Conservation (phyloP, 2,888 invertebrate species). For the Leucoptera coffeella region DNA sequence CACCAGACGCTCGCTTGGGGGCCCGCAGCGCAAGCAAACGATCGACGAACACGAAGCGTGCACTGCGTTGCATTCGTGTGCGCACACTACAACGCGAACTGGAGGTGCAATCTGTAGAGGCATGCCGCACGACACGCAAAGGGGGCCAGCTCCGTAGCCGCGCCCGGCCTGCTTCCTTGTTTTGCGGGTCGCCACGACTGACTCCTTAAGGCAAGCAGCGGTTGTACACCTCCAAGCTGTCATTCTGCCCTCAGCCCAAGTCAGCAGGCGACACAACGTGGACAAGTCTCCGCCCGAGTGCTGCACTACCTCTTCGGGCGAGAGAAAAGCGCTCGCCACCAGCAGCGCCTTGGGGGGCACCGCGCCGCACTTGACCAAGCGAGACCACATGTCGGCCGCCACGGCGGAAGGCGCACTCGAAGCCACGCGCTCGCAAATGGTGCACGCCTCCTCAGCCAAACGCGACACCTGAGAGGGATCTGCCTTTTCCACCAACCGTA, state of each 20-base stretch:
- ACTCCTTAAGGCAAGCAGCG: too few relatives aligned
- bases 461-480: constrained; percentile 9
- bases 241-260: too few relatives aligned
- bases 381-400: constrained; percentile 21
- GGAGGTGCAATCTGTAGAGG: constrained; percentile 13
- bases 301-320: constrained; percentile 17
- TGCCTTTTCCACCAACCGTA: constrained; percentile 13
- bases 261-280: too few relatives aligned
- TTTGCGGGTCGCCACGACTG: constrained; percentile 2
- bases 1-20: constrained; percentile 9
- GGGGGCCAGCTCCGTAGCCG: constrained; percentile 6
- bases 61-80: constrained; percentile 1
- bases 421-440: constrained; percentile 20
- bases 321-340: constrained; percentile 17
- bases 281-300: too few relatives aligned
- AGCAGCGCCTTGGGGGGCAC: constrained; percentile 5
- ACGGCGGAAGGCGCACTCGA: constrained; percentile 15
- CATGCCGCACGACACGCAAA: constrained; percentile 7
- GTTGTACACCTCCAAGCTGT: too few relatives aligned
- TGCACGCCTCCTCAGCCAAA: constrained; percentile 16
- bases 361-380: constrained; percentile 9
- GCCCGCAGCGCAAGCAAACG: constrained; percentile 16
- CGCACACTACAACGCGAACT: constrained; percentile 1
- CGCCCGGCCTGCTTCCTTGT: constrained; percentile 4
- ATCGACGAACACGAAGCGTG: constrained; percentile 17